Conservation (phyloP, 2,888 invertebrate species). For the Drosophila anomelani region DNA sequence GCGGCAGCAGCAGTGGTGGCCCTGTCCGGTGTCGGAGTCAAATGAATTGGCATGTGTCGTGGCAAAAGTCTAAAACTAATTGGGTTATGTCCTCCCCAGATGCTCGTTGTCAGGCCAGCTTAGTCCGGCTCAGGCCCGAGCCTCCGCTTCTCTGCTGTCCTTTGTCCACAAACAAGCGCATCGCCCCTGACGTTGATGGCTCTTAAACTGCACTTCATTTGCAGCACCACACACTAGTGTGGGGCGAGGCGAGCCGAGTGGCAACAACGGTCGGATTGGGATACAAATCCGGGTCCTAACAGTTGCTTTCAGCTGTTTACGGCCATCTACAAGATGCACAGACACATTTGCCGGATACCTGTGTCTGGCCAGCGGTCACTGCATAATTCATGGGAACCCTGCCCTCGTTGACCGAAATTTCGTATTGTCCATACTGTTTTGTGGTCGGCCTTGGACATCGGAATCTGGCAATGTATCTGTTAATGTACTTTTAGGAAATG, state of each 20-base stretch:
- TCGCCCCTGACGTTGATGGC: conserved; percentile 66
- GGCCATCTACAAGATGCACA: conserved; percentile 46
- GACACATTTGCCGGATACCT: conserved; percentile 36
- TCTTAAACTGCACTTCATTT: conserved; percentile 67
- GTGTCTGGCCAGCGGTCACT: conserved; percentile 33
- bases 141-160: conserved; percentile 5
- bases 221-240: conserved; percentile 28
- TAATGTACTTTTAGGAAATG: conserved; percentile 8
- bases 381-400: conserved; percentile 47
- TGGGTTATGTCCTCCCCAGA: conserved; percentile 66
- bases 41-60: conserved; percentile 69
- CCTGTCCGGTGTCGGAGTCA: conserved; percentile 29
- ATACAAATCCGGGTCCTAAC: conserved; percentile 56
- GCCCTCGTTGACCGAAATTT: conserved; percentile 23
- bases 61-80: conserved; percentile 60
- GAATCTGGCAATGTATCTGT: conserved; percentile 3
- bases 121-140: conserved; percentile 13
- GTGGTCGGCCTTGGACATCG: conserved; percentile 28
- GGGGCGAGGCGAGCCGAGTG: conserved; percentile 7
- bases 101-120: conserved; percentile 44
- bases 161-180: conserved; percentile 34
- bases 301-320: conserved; percentile 38
- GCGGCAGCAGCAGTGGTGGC: conserved; percentile 19
- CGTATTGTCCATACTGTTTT: conserved; percentile 44
- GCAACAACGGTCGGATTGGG: conserved; percentile 34